Conservation (phyloP, 2,797 vertebrate genomes). For the Heliangelus exortis region DNA sequence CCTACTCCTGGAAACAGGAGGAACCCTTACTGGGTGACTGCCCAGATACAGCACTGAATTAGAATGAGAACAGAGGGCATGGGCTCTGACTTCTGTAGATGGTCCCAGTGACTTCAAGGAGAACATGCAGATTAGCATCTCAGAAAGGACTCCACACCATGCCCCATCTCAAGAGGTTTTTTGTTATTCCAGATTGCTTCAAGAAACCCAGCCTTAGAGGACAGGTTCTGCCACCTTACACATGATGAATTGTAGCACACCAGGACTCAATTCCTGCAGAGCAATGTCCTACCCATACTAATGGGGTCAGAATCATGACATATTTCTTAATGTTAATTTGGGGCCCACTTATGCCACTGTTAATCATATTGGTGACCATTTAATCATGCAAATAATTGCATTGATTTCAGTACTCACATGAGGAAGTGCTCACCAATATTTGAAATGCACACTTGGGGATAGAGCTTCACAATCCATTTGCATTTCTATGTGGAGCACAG, state of each 20-base stretch:
- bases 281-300: conserved; percentile 25
- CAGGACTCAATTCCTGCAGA: background rate
- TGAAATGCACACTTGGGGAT: conserved; percentile 48
- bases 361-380: conserved; percentile 66
- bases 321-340: conserved; percentile 57
- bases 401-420: conserved; percentile 53
- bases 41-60: background rate
- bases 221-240: conserved; percentile 3
- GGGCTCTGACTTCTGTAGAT: background rate
- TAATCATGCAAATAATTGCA: conserved; percentile 67
- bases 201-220: background rate
- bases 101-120: background rate
- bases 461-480: conserved; percentile 48
- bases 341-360: conserved; percentile 51
- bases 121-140: background rate
- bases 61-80: background rate
- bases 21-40: background rate
- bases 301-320: conserved; percentile 25
- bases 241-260: conserved; percentile 2
- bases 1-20: background rate
- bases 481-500: conserved; percentile 40
- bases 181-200: background rate
- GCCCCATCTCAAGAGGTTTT: background rate
- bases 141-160: background rate
- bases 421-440: conserved; percentile 56